Evolutionary conservation across 1,140 invertebrate species (phyloP), one percentile per base, ranked within the genome.

Genomic region (Brachionus calyciflorus): DNA sequence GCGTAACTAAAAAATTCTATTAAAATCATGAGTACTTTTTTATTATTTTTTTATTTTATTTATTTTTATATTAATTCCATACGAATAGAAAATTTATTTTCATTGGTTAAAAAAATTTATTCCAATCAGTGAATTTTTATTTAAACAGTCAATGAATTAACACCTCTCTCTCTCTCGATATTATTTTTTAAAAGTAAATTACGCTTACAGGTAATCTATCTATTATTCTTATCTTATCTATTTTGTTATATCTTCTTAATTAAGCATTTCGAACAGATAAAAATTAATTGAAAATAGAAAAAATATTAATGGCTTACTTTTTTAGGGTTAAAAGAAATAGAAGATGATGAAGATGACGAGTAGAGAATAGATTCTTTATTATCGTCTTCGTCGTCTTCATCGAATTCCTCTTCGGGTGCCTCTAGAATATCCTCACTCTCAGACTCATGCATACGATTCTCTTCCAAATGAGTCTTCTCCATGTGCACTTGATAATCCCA

Each of bases 401-500:
- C 60, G n/a, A n/a, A n/a, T 21, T 65, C 60, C 1, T 65, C 60
- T 28, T 65, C 60, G 19, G 41, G 33, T 9, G 19, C 33, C 3
- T 65, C 60, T 1, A 24, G n/a, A 0, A 1, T 2, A 5, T 41
- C 37, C 2, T 41, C 60, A 7, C 26, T 17, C 0, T 65, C 33
- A 17, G 33, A 46, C 37, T 65, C 60, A 19, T 4, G 9, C 30
- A 60, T 28, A 24, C n/a, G 28, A 9, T 60, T n/a, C 17, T 60
- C 30, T n/a, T 49, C 46, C 1, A n/a, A 30, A 17, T 60, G 55
- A 28, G 26, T 17, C 46, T 53, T 40, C 10, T 73, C 69, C 69
- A 73, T 73, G 17, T 76, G 73, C 19, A 76, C 49, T 41, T 76
- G 73, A 57, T 76, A 76, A 14, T 76, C 73, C 49, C 49, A 76